Conservation (phyloP, 2,888 invertebrate genomes). For the Alsophila aescularia region DNA sequence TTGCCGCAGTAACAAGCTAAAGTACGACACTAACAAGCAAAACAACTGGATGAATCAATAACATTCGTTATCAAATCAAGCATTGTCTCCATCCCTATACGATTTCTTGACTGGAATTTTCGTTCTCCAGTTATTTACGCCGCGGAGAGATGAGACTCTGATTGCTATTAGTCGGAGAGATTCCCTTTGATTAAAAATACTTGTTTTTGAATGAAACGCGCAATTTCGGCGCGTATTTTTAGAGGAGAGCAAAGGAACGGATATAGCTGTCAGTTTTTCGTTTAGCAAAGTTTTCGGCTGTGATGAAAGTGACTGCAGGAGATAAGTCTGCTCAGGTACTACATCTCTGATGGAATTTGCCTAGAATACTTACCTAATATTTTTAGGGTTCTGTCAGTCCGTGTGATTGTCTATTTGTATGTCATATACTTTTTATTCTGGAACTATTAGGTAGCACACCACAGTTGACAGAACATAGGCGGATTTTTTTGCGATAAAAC, state of each 20-base stretch:
- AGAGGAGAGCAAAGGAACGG: slow-evolving; percentile 4
- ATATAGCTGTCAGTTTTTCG: slow-evolving; percentile 1
- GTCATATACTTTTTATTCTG: no score
- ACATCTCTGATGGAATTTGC: no score
- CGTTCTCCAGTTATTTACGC: slow-evolving; percentile 6
- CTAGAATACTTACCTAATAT: no score
- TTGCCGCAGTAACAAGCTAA: no score
- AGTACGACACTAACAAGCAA: no score
- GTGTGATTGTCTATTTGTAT: no score
- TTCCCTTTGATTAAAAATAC: slow-evolving; percentile 20
- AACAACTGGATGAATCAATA: background rate
- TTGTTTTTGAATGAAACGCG: slow-evolving; percentile 12
- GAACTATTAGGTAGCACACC: no score
- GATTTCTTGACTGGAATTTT: slow-evolving; percentile 6
- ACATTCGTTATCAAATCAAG: background rate
- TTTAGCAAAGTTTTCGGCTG: background rate
- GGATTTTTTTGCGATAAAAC: no score
- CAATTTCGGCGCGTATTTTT: slow-evolving; percentile 3
- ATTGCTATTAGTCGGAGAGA: slow-evolving; percentile 14
- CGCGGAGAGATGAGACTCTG: slow-evolving; percentile 18
- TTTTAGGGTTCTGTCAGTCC: no score
- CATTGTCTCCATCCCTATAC: slow-evolving; percentile 1
- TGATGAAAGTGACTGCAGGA: background rate
- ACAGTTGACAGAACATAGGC: no score
- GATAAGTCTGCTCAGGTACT: no score